A percentile compares a stretch with the other conserved stretches of the same genome.
These are phyloP conservation scores for Drosophila mayri DNA, from an alignment of 1,140 invertebrate genomes.

Conservation along the genomic window DNA sequence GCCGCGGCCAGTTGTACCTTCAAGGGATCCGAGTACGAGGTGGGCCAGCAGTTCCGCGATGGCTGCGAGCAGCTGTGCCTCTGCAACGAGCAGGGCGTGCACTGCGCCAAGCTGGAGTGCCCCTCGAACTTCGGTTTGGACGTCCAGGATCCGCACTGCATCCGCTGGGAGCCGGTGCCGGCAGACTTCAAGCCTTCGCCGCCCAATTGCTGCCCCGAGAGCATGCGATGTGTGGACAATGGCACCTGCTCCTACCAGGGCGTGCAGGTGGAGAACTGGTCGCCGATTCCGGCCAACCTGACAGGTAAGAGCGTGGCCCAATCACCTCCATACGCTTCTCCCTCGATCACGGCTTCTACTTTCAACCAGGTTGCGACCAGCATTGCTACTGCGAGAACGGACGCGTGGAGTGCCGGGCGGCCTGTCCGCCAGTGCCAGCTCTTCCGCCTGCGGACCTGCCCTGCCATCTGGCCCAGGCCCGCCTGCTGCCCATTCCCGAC, in stretches of 20 bases:
- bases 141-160: slow-evolving; percentile 92
- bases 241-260: slow-evolving; percentile 91
- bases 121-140: slow-evolving; percentile 93
- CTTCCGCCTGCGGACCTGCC: slow-evolving; percentile 90
- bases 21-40: slow-evolving; percentile 69
- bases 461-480: slow-evolving; percentile 89
- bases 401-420: slow-evolving; percentile 92
- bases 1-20: slow-evolving; percentile 54
- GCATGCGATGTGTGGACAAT: slow-evolving; percentile 91
- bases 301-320: slow-evolving; percentile 82
- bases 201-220: slow-evolving; percentile 93
- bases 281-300: slow-evolving; percentile 87
- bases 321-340: slow-evolving; percentile 16
- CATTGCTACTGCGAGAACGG: slow-evolving; percentile 95
- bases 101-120: slow-evolving; percentile 92
- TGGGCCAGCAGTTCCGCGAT: slow-evolving; percentile 90
- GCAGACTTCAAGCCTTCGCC: slow-evolving; percentile 89
- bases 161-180: slow-evolving; percentile 93
- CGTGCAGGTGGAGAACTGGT: slow-evolving; percentile 89
- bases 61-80: slow-evolving; percentile 90
- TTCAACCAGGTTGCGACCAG: slow-evolving; percentile 90
- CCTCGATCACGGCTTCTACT: slow-evolving; percentile 9
- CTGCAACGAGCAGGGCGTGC: slow-evolving; percentile 88
- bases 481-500: slow-evolving; percentile 89
- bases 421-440: slow-evolving; percentile 91